Base-by-base conservation (phyloP, 2,797 vertebrate genomes). In the Xerus rutilus region DNA sequence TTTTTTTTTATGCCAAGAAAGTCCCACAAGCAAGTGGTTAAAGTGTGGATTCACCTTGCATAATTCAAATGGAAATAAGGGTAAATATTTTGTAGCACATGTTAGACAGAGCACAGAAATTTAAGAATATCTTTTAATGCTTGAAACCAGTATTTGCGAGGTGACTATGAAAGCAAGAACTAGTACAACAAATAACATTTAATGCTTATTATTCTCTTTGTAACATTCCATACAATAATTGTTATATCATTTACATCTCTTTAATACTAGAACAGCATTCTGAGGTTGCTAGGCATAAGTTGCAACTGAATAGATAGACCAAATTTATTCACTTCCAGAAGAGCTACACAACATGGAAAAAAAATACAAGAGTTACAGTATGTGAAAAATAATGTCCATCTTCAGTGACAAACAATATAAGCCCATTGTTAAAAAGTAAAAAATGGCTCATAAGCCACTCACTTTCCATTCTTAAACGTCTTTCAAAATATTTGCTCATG, bases 201-300 rank as follows among this genome's bases (percentile, higher is more conserved):
- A 97, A 96, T 35, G 7, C 12, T 82, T 7, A 32, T 93, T 88
- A 62, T 90, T 91, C 25, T 88, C 64, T 96, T 97, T 92, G 83
- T 96, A 79, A 92, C 72, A 87, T 96, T 94, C 89, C 91, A 95
- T 79, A 86, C 20, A 54, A 76, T 90, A 97, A 96, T 96, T 89
- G 97, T 97, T 92, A 95, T 97, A 21, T 90, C 93, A 89, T 97
- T 98, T 94, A 95, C 85, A 97, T 97, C 96, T 96, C 73, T 98
- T 98, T 96, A 96, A 91, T 97, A 2, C 92, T 85, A 97, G 59
- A 69, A 96, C 32, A 97, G 64, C 74, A 94, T 88, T 97, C 85
- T 91, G 67, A 94, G 73, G 95, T 94, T 97, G 94, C 70, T 93
- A 94, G 67, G 91, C 49, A 12, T 82, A 95, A 96, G 95, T 95